Evolutionary conservation across 2,888 invertebrate species (phyloP).

Genomic region (Belgica antarctica): DNA sequence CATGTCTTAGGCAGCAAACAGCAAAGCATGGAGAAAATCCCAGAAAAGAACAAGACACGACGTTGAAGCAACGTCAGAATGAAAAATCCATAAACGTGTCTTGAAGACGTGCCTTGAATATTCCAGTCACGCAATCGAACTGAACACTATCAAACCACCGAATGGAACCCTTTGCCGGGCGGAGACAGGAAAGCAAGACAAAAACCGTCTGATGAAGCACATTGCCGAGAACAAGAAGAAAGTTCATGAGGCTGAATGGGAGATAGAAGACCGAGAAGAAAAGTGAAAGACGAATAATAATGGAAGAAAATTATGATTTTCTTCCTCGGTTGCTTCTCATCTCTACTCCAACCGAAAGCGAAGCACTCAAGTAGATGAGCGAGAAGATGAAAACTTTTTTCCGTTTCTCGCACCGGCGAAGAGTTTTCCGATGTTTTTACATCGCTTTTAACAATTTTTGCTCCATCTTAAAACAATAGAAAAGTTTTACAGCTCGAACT

Average conservation of each 20-base stretch:
- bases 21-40: neutral
- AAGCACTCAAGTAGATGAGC: neutral
- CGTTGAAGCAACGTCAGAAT: constrained; percentile 13
- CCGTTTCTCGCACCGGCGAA: no score
- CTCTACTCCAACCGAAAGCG: no score
- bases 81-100: constrained; percentile 29
- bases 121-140: constrained; percentile 32
- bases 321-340: no score
- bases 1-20: no score
- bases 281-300: constrained; percentile 22
- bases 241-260: neutral
- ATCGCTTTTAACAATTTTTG: neutral
- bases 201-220: neutral
- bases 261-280: neutral
- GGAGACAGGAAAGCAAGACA: neutral
- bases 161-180: constrained; percentile 10
- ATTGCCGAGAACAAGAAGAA: constrained; percentile 16
- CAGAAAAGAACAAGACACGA: constrained; percentile 18
- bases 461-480: constrained; percentile 15
- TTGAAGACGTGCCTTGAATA: constrained; percentile 14
- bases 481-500: neutral
- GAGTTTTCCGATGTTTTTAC: neutral
- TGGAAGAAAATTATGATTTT: constrained; percentile 13
- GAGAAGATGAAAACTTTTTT: neutral
- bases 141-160: constrained; percentile 19